A percentile compares a stretch with the other conserved stretches of the same genome.
Evolutionary conservation across 64 coral and sea anemone species (phyloP).

Genomic region (Montipora efflorescens): DNA sequence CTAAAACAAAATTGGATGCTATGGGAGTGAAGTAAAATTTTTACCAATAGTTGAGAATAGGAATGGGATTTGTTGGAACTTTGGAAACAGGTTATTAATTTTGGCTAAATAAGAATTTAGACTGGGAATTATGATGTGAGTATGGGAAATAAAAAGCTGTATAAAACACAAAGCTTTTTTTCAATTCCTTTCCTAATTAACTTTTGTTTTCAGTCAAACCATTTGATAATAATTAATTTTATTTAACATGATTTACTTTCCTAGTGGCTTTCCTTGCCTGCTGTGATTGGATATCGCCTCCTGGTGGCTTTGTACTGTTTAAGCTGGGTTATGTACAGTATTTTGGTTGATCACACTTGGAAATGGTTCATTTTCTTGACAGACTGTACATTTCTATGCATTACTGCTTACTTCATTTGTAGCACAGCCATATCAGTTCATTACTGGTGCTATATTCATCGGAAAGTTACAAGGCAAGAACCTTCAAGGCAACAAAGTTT

Average conservation of each 20-base stretch:
- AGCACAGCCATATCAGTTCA: constrained; percentile 29
- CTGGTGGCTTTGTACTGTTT: constrained; percentile 22
- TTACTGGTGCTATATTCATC: background rate
- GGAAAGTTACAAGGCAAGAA: no score
- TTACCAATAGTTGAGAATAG: no score
- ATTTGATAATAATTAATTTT: background rate
- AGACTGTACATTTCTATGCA: constrained; percentile 65
- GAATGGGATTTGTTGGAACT: no score
- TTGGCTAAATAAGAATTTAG: no score
- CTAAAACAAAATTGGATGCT: no score
- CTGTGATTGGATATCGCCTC: constrained; percentile 18
- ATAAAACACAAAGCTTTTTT: no score
- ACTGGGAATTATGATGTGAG: no score
- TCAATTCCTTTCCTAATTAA: no score
- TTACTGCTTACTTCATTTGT: constrained; percentile 72
- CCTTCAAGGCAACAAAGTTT: background rate
- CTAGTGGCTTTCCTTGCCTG: constrained; percentile 50
- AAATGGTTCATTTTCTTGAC: constrained; percentile 76
- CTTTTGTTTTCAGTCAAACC: no score
- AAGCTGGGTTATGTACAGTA: constrained; percentile 41
- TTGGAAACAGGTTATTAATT: no score
- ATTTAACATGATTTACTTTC: background rate
- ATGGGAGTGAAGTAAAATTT: no score
- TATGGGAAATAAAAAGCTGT: no score
- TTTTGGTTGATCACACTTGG: background rate